Conservation (phyloP, 2,888 invertebrate genomes). For the Elegia similella region DNA sequence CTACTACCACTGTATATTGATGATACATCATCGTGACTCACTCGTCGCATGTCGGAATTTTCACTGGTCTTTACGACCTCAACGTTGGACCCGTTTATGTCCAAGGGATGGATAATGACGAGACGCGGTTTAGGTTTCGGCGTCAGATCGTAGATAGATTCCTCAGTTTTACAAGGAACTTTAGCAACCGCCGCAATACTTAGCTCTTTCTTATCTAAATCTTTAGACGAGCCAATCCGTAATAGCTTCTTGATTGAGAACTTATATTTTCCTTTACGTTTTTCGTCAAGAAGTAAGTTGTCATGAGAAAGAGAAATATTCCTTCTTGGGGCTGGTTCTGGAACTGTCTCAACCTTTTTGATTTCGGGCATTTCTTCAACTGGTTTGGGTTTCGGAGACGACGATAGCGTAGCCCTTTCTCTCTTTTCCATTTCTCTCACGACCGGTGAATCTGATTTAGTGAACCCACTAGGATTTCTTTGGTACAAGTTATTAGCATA, state of each 20-base stretch:
- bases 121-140: constrained; percentile 87
- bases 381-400: constrained; percentile 49
- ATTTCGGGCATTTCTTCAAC: constrained; percentile 55
- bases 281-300: constrained; percentile 82
- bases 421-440: constrained; percentile 89
- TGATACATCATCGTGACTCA: constrained; percentile 80
- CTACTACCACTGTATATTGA: constrained; percentile 72
- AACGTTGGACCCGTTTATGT: constrained; percentile 90
- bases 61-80: constrained; percentile 86
- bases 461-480: constrained; percentile 77
- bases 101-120: constrained; percentile 94
- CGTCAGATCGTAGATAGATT: constrained; percentile 73
- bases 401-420: constrained; percentile 80
- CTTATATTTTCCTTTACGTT: constrained; percentile 86
- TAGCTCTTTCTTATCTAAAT: constrained; percentile 82
- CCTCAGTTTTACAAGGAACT: constrained; percentile 77
- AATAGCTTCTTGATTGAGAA: constrained; percentile 93
- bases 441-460: constrained; percentile 85
- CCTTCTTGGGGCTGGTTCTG: constrained; percentile 86
- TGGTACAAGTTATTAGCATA: constrained; percentile 79
- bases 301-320: constrained; percentile 89
- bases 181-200: constrained; percentile 67
- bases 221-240: constrained; percentile 88
- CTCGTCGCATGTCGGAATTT: constrained; percentile 58
- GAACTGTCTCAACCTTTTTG: constrained; percentile 58